Conservation (phyloP, 2,888 invertebrate genomes). For the Zonitis immaculata region DNA sequence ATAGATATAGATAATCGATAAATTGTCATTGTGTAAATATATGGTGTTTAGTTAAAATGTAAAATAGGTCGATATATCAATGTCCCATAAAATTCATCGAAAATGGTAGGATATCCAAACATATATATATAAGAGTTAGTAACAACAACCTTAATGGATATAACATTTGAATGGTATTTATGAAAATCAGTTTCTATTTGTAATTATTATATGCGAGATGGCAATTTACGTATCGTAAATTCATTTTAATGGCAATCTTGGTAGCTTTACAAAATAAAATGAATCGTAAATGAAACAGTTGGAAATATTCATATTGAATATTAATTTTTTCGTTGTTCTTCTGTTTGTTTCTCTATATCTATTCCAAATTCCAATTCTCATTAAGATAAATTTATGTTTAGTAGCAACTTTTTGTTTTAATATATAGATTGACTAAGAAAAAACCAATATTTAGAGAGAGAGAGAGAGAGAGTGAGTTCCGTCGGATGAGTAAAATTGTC, state of each 20-base stretch:
- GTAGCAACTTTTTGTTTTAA: not conserved
- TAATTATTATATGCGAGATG: conserved; percentile 25
- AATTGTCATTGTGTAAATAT: not conserved
- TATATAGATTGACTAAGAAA: too few relatives aligned
- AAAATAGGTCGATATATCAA: conserved; percentile 22
- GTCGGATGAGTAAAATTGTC: conserved; percentile 8
- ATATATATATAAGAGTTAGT: not conserved
- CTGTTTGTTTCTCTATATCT: too few relatives aligned
- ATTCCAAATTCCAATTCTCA: not conserved
- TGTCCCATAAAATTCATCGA: conserved; percentile 13
- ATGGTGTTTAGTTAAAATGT: conserved; percentile 21
- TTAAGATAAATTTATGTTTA: conserved; percentile 8
- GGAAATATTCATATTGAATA: conserved; percentile 26
- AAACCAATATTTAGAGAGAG: too few relatives aligned
- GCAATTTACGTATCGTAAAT: conserved; percentile 25
- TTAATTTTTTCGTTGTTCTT: too few relatives aligned
- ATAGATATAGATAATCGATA: too few relatives aligned
- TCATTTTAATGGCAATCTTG: conserved; percentile 20
- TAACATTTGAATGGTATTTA: conserved; percentile 15
- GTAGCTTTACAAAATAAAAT: conserved; percentile 23
- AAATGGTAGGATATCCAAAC: not conserved
- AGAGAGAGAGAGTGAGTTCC: too few relatives aligned
- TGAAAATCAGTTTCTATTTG: conserved; percentile 27
- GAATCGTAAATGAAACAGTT: conserved; percentile 24
- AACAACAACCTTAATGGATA: too few relatives aligned